A percentile compares a stretch with the other conserved stretches of the same genome.
Conservation (phyloP, 37 sponge, comb jelly and placozoan species). For the Cliona cf. orientalis region DNA sequence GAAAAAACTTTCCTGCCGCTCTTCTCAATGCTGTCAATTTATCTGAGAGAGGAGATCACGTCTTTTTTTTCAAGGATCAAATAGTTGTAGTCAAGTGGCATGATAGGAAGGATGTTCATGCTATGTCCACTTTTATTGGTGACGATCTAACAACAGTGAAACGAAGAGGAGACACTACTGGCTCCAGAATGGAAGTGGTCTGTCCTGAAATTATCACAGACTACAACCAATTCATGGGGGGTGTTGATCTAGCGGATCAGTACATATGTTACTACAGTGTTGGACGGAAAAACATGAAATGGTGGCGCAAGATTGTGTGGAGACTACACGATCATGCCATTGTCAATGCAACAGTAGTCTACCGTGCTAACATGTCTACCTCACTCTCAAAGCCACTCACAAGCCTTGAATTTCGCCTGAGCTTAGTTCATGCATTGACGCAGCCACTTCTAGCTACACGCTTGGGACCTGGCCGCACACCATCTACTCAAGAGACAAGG, state of each 20-base stretch:
- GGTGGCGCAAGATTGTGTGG: conserved; percentile 31
- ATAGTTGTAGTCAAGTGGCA: conserved; percentile 6
- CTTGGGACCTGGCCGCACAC: no score
- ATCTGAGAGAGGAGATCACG: neutral
- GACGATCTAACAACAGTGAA: neutral
- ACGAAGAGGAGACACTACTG: neutral
- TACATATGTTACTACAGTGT: conserved; percentile 34
- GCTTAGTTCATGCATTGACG: no score
- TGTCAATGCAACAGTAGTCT: no score
- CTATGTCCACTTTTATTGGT: conserved; percentile 10
- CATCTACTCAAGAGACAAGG: no score
- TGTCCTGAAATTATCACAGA: conserved; percentile 22
- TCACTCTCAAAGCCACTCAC: no score
- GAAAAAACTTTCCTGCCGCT: conserved; percentile 23
- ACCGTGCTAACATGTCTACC: no score
- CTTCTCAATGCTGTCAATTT: neutral
- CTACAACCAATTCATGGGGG: conserved; percentile 33
- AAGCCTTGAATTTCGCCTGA: no score
- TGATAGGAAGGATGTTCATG: conserved; percentile 41
- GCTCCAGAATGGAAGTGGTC: neutral
- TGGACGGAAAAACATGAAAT: conserved; percentile 45
- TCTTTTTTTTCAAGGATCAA: neutral
- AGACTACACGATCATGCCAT: conserved; percentile 11
- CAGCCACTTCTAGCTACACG: no score
- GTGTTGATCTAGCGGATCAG: conserved; percentile 47